These are phyloP conservation scores for Bombus balteatus DNA, from an alignment of 1,140 invertebrate genomes.

Conservation along the genomic window DNA sequence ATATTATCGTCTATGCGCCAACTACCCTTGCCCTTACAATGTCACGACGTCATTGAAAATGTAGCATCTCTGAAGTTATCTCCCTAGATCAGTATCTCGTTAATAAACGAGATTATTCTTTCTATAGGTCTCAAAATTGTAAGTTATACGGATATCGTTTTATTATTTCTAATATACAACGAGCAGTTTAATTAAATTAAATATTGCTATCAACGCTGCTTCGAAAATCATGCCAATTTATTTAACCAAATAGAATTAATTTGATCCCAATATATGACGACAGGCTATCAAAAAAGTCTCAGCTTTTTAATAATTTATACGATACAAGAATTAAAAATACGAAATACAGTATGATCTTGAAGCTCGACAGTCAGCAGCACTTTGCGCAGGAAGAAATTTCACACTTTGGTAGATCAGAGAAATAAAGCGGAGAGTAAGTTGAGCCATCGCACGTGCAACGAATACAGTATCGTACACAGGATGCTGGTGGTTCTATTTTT, in stretches of 20 bases:
- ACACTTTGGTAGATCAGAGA: constrained; percentile 35
- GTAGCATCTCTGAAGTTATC: background rate
- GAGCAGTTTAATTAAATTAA: background rate
- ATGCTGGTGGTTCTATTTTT: constrained; percentile 58
- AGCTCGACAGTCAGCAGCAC: background rate
- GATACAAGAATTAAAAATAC: background rate
- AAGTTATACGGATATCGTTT: too few relatives aligned
- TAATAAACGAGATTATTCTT: background rate
- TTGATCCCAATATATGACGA: rapidly evolving
- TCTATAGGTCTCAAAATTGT: background rate
- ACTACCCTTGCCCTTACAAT: background rate
- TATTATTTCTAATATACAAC: too few relatives aligned
- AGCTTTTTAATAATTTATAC: background rate
- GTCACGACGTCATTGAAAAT: background rate
- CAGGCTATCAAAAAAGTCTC: background rate
- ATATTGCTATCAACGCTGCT: background rate
- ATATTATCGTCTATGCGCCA: background rate
- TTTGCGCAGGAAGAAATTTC: background rate
- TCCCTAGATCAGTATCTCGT: too few relatives aligned
- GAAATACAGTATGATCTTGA: constrained; percentile 6
- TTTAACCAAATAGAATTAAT: background rate
- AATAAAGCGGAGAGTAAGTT: constrained; percentile 61
- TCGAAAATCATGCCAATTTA: background rate
- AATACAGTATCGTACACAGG: constrained; percentile 64
- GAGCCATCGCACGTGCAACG: constrained; percentile 51